A percentile compares a stretch with the other conserved stretches of the same genome.
These are phyloP conservation scores for Callorhinus ursinus DNA, from an alignment of 2,113 vertebrate species.

Conservation along the genomic window DNA sequence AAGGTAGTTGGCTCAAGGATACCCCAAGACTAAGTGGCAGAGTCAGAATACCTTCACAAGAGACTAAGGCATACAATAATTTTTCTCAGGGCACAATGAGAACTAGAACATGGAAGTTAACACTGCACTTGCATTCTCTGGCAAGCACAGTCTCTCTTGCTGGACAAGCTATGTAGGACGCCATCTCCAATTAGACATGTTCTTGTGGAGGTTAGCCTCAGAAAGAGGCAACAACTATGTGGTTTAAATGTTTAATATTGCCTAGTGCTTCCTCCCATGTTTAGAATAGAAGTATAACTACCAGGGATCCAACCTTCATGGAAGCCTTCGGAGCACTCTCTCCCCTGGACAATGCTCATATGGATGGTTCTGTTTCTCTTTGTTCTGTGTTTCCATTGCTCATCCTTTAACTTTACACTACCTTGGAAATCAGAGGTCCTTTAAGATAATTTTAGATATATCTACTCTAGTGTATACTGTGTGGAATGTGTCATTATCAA, in stretches of 20 bases:
- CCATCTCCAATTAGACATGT: neutral
- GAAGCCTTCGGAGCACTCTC: neutral
- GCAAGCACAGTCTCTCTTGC: neutral
- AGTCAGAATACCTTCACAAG: neutral
- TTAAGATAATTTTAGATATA: neutral
- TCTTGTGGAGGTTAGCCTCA: neutral
- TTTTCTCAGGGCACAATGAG: neutral
- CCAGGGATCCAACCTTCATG: neutral
- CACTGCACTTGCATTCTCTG: neutral
- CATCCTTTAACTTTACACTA: neutral
- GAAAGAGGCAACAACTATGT: neutral
- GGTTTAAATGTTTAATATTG: neutral
- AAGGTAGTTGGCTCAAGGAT: neutral
- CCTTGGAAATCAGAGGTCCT: neutral
- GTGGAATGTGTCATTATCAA: neutral
- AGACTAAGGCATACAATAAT: neutral
- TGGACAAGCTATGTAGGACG: neutral
- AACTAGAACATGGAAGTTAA: neutral
- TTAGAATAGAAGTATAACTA: neutral
- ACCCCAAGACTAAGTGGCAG: neutral
- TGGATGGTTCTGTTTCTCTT: neutral
- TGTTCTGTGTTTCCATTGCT: neutral
- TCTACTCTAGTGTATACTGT: neutral
- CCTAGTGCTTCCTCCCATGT: neutral
- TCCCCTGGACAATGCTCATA: neutral